Base-by-base conservation (phyloP, 2,888 invertebrate genomes). In the Campopleginae sp. region DNA sequence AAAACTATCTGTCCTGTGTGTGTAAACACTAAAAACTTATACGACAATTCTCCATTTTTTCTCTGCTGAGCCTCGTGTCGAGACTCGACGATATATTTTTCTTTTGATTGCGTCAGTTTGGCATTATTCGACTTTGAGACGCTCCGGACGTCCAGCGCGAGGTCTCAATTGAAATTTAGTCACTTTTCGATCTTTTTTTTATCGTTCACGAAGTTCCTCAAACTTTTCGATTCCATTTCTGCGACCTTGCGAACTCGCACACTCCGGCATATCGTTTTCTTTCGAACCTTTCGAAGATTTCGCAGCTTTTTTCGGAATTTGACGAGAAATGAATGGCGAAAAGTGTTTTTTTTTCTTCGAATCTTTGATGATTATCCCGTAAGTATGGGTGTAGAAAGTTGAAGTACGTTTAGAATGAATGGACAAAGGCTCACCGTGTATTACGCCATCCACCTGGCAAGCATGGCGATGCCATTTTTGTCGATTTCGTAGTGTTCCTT, bases 81-180 rank as follows among this genome's bases (percentile, higher is more conserved):
- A 27, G 27, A 81, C 77, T 44, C 70, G 63, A 70, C 12, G 23
- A 74, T 74, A 72, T 71, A 23, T 85, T 68, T 33, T 65, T 31
- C 10, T 85, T 85, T 85, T 82, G 85, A 82, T 85, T 82, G 82
- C 79, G 72, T 85, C 82, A 80, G 80, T 77, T 82, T 71, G 66
- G 42, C 51, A 68, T 66, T 65, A 58, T 23, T 48, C n/a, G 1
- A n/a, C 23, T 23, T 23, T 23, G 6, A 27, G 66, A 58, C 51
- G 51, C 63, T 77, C 70, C 78, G 84, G 89, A 87, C 89, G 91
- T 81, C 91, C 91, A 90, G 91, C 91, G 88, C 86, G 90, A 87
- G 83, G 63, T 31, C 76, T 65, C 76, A 38, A 33, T 61, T 61
- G 54, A 23, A 68, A 27, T 38, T 86, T 66, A 54, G 46, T 71